Evolutionary conservation across 2,113 vertebrate species (phyloP), one percentile per base, ranked within the genome.

Genomic region (Gadus chalcogrammus): DNA sequence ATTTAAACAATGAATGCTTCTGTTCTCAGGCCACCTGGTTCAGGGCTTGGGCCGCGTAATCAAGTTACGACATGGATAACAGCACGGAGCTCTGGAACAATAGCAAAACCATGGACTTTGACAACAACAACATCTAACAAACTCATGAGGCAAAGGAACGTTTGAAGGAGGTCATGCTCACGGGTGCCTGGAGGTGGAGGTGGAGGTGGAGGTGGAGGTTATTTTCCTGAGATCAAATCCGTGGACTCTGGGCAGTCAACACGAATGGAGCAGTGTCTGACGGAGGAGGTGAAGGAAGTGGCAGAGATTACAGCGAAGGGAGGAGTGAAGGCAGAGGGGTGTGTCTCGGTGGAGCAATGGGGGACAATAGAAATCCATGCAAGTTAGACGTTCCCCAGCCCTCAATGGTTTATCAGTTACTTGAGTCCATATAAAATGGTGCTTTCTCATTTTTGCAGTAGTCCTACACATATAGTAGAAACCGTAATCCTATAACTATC

Each of bases 221-320:
- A 48, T 48, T 48, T 6, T 48, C 42, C 42, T 48, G 42, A 48
- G 68, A 27, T 58, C 71, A 69, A 71, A 71, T 80, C 79, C 84
- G 82, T 84, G 91, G 92, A 93, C 91, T 93, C 89, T 92, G 91
- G 89, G 67, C 90, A 91, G 91, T 93, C 91, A 18, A 92, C 91
- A 90, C 82, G 84, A 92, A 89, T 77, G 68, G 71, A 84, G 71
- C 80, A 27, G 70, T 72, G 72, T 18, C 71, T 75, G 76, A 75
- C 38, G 65, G 63, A 22, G 72, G 69, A 48, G 56, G 17, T 66
- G 61, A 62, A 81, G 76, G 82, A 85, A 85, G 82, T 79, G 69
- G 28, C 66, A 75, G 72, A 70, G 73, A 27, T 77, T 52, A 75
- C 11, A 63, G 35, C 1, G 55, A 61, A 31, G 52, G 22, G 31